Percentiles rank a stretch among this genome's conserved stretches.
These are phyloP conservation scores for Hycleus phaleratus DNA, from an alignment of 1,140 invertebrate species.

Conservation along the genomic window DNA sequence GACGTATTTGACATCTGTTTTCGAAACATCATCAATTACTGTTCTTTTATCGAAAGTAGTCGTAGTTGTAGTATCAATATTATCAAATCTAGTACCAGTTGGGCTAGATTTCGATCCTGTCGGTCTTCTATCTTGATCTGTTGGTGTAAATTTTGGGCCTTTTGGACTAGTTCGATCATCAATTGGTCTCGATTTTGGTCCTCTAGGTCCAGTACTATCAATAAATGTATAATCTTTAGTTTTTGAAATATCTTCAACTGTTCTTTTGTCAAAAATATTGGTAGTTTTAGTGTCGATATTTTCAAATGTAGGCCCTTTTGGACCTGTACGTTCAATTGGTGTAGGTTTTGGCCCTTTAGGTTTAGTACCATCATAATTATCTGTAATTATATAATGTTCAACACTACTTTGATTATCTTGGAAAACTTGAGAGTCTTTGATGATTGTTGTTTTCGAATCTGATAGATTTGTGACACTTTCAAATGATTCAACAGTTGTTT, in stretches of 20 bases:
- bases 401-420: constrained; percentile 23
- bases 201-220: constrained; percentile 14
- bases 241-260: no score
- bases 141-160: constrained; percentile 2
- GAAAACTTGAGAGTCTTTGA: constrained; percentile 30
- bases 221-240: no score
- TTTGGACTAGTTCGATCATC: constrained; percentile 12
- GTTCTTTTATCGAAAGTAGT: no score
- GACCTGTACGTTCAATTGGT: not conserved
- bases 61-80: no score
- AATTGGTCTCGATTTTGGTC: not conserved
- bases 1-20: constrained; percentile 1
- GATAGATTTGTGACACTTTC: constrained; percentile 21
- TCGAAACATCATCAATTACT: not conserved
- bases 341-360: constrained; percentile 10
- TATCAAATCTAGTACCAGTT: no score
- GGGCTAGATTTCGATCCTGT: not conserved
- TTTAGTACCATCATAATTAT: constrained; percentile 21
- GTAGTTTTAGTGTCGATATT: no score
- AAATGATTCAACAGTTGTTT: constrained; percentile 23
- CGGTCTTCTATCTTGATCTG: constrained; percentile 7
- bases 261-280: no score
- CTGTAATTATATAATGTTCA: constrained; percentile 24
- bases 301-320: not conserved
- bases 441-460: constrained; percentile 25